phyloP scores from a whole-genome alignment of 2,888 invertebrate genomes.

The Amiota communis region DNA sequence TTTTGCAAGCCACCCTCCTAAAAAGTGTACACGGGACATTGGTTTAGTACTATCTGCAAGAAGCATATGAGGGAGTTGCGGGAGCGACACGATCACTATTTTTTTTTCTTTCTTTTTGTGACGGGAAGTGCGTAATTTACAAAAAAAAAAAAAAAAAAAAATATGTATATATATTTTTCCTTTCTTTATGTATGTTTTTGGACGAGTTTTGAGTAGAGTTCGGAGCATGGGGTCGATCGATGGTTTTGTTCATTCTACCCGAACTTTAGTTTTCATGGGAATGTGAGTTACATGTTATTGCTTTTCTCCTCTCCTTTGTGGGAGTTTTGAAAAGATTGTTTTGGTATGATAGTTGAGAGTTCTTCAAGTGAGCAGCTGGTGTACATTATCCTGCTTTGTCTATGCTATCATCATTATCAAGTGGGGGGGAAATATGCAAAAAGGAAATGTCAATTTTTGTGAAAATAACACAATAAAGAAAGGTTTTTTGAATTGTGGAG shows the following conservation, averaged over 20 bases:
- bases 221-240: slow-evolving; percentile 10
- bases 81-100: background rate
- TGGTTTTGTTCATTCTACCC: slow-evolving; percentile 50
- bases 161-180: background rate
- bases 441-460: slow-evolving; percentile 36
- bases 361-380: slow-evolving; percentile 14
- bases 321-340: slow-evolving; percentile 30
- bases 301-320: slow-evolving; percentile 14
- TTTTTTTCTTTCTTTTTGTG: slow-evolving; percentile 9
- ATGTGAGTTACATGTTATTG: slow-evolving; percentile 46
- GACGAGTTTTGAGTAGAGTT: slow-evolving; percentile 44
- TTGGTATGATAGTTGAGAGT: slow-evolving; percentile 1
- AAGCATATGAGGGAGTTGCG: background rate
- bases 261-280: slow-evolving; percentile 57
- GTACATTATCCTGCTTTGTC: too few relatives aligned
- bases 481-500: too few relatives aligned
- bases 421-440: slow-evolving; percentile 41
- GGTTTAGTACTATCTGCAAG: background rate
- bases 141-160: background rate
- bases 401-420: too few relatives aligned
- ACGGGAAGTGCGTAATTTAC: slow-evolving; percentile 66
- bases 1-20: slow-evolving; percentile 48
- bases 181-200: background rate
- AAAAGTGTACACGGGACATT: too few relatives aligned
- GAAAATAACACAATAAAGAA: too few relatives aligned